Evolutionary conservation across 2,113 vertebrate genomes (phyloP), one percentile per base, ranked within the genome.

Genomic region (Martes martes): DNA sequence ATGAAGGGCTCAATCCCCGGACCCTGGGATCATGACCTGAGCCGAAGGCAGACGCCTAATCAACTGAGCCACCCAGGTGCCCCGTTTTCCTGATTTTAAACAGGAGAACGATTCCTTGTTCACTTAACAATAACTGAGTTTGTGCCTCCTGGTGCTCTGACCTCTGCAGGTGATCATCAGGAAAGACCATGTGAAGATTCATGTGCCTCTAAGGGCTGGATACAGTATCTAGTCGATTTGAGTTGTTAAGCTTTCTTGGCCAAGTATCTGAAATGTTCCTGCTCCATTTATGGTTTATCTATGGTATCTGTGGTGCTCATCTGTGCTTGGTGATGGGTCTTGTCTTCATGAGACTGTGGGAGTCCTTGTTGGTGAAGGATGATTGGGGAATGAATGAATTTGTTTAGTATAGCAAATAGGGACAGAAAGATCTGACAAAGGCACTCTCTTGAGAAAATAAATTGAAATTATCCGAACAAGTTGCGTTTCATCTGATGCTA

Each of bases 391-490:
- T 45, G 42, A 81, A 83, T n/a, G 39, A 61, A 73, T 47, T 84
- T 55, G 57, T 45, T 89, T 26, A 86, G 69, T 52, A 45, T 1
- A 79, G 59, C 42, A 86, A 86, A 69, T 0, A 74, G 52, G 42
- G 18, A 91, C 52, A 73, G 39, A 95, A 86, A 84, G n/a, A 18
- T 71, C 36, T 63, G 73, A 82, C 52, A 80, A 85, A 91, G 87
- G 86, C 33, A 86, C 65, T 50, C 19, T 91, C 55, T 83, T 65
- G 26, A 92, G 71, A 76, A 93, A 80, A 92, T 31, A 92, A 76
- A 96, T 50, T 52, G 67, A 73, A 97, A 86, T 74, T 24, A 63
- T 67, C 47, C 91, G 91, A 95, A 95, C 36, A 86, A 89, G n/a
- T 83, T 89, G 96, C 74, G 92, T 81, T 94, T 93, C 67, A 83